phyloP scores from a whole-genome alignment of 1,140 invertebrate genomes.

The Scaptomyza pallida region DNA sequence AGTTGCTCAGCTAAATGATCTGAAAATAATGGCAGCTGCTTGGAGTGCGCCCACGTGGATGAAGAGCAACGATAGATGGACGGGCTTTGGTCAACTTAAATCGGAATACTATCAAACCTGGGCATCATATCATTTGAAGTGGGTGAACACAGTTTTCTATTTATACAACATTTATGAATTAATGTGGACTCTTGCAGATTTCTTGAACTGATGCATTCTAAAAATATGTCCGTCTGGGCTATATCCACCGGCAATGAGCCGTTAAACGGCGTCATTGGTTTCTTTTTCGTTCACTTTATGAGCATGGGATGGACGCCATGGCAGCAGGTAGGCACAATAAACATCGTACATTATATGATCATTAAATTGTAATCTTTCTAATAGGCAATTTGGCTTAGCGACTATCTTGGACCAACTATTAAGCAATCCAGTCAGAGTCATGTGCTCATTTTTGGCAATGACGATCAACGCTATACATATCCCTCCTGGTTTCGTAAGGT shows the following conservation, averaged over 20 bases:
- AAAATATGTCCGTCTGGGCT: conserved; percentile 87
- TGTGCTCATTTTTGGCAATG: conserved; percentile 88
- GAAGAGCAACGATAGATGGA: conserved; percentile 91
- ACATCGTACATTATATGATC: conserved; percentile 19
- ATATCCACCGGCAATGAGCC: conserved; percentile 89
- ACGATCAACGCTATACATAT: conserved; percentile 89
- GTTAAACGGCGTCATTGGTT: conserved; percentile 86
- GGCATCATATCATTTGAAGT: conserved; percentile 92
- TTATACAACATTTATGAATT: not conserved
- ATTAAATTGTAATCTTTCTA: conserved; percentile 28
- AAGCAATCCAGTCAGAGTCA: conserved; percentile 85
- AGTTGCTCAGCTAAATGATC: conserved; percentile 42
- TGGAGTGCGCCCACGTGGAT: conserved; percentile 97
- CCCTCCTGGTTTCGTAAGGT: conserved; percentile 87
- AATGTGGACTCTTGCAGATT: conserved; percentile 55
- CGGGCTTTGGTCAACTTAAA: conserved; percentile 86
- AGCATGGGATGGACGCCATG: conserved; percentile 90
- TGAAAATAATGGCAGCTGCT: conserved; percentile 88
- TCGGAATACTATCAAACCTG: conserved; percentile 90
- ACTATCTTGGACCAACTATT: conserved; percentile 89
- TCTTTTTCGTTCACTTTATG: conserved; percentile 88
- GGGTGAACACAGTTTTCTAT: conserved; percentile 57
- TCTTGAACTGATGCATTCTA: conserved; percentile 80
- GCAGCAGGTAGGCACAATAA: conserved; percentile 78
- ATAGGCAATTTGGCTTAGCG: conserved; percentile 87